Percentiles rank a stretch among this genome's conserved stretches.
These are phyloP conservation scores for Phyllotreta cruciferae DNA, from an alignment of 2,888 invertebrate species.

Conservation along the genomic window DNA sequence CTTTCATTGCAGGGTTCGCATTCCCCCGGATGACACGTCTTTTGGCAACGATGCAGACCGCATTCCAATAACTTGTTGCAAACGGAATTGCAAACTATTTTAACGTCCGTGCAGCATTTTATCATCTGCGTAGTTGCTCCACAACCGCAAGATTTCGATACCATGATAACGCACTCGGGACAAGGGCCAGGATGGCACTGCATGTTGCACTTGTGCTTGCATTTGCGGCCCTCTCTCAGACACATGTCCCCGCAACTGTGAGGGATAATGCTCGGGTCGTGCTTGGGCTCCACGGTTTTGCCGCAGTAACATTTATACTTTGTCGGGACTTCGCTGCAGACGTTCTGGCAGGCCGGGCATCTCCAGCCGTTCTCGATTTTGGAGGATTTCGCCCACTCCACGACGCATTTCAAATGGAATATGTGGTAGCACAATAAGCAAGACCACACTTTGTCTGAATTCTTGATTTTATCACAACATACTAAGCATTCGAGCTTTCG, in stretches of 20 bases:
- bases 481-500: conserved; percentile 92
- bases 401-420: conserved; percentile 88
- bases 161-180: conserved; percentile 83
- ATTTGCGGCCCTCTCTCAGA: conserved; percentile 65
- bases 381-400: conserved; percentile 90
- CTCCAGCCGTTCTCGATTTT: conserved; percentile 84
- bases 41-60: conserved; percentile 74
- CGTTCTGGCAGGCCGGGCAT: conserved; percentile 95
- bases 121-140: conserved; percentile 72
- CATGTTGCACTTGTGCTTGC: conserved; percentile 76
- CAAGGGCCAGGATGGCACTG: conserved; percentile 96
- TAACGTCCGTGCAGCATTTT: conserved; percentile 74
- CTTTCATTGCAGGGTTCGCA: conserved; percentile 76
- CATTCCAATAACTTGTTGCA: conserved; percentile 83
- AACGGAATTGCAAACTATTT: conserved; percentile 74
- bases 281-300: conserved; percentile 74
- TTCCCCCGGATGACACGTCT: conserved; percentile 79
- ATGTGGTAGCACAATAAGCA: conserved; percentile 92
- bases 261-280: conserved; percentile 78
- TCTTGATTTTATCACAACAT: conserved; percentile 87
- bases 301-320: conserved; percentile 93
- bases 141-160: conserved; percentile 79
- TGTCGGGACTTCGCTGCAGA: conserved; percentile 73
- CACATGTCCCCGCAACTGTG: conserved; percentile 94
- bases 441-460: conserved; percentile 86